These are phyloP conservation scores for Fulmarus glacialis DNA, from an alignment of 2,113 vertebrate species.

Conservation along the genomic window DNA sequence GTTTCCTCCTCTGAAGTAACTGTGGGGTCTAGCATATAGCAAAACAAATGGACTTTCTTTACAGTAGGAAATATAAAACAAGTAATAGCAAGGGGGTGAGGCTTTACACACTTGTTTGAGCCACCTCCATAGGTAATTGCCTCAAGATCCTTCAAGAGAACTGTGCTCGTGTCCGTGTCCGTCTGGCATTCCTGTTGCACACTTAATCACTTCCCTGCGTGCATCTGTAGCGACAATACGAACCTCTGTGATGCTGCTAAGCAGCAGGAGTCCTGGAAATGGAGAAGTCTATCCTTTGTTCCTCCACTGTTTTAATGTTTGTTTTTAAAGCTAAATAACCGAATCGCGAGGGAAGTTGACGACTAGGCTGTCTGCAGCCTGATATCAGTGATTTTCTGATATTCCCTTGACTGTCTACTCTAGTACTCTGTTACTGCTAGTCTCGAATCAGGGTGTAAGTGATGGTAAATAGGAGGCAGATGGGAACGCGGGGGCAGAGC, in stretches of 20 bases:
- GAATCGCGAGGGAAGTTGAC: rapidly evolving
- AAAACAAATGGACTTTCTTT: background rate
- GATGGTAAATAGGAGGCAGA: background rate
- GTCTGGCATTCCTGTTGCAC: background rate
- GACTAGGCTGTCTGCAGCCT: rapidly evolving
- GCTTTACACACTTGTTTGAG: background rate
- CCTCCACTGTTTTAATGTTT: background rate
- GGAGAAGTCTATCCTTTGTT: background rate
- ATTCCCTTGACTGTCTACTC: background rate
- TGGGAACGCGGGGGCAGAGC: background rate
- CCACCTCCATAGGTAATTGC: background rate
- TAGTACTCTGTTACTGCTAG: background rate
- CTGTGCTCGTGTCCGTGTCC: background rate
- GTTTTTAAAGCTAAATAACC: background rate
- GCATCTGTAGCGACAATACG: background rate
- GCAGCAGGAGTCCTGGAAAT: background rate
- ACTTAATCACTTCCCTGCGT: background rate
- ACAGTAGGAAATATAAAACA: background rate
- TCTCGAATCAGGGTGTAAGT: background rate
- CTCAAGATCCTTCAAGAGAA: background rate
- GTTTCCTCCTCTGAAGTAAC: background rate
- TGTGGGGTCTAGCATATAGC: background rate
- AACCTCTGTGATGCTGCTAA: background rate
- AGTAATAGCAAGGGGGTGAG: background rate
- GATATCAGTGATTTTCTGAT: background rate